Conservation (phyloP, 2,888 invertebrate genomes). For the Macrophya alboannulata region DNA sequence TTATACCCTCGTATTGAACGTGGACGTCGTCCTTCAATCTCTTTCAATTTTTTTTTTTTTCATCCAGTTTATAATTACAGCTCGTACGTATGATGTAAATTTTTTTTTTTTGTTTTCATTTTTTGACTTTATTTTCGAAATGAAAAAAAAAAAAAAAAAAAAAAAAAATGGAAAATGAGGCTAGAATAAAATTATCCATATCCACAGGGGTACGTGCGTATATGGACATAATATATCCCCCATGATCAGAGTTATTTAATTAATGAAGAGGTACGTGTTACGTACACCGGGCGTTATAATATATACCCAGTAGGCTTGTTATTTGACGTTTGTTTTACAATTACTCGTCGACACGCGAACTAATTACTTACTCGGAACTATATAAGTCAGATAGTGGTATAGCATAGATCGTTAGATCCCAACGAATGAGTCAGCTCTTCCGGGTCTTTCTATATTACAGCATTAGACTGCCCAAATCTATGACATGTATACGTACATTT, state of each 20-base stretch:
- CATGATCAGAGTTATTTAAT: not conserved
- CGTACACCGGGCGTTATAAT: not conserved
- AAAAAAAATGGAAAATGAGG: too few relatives aligned
- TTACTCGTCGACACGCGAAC: constrained; percentile 33
- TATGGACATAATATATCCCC: not conserved
- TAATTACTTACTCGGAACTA: constrained; percentile 42
- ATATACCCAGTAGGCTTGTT: not conserved
- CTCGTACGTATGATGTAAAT: too few relatives aligned
- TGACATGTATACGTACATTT: not conserved
- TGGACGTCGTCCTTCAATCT: not conserved
- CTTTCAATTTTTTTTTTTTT: not conserved
- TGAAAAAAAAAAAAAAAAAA: not conserved
- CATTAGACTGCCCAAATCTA: not conserved
- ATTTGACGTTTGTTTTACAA: constrained; percentile 34
- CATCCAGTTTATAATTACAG: not conserved
- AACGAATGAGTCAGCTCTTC: constrained; percentile 24
- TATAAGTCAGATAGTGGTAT: not conserved
- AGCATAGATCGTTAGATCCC: constrained; percentile 22
- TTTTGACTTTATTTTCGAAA: too few relatives aligned
- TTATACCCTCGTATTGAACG: not conserved
- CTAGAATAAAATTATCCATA: not conserved
- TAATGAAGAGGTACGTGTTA: not conserved
- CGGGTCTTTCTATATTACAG: not conserved
- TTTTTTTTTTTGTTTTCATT: too few relatives aligned
- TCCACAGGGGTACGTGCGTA: not conserved